Base-by-base conservation (phyloP, 2,888 invertebrate genomes). In the Aphodius granarius region DNA sequence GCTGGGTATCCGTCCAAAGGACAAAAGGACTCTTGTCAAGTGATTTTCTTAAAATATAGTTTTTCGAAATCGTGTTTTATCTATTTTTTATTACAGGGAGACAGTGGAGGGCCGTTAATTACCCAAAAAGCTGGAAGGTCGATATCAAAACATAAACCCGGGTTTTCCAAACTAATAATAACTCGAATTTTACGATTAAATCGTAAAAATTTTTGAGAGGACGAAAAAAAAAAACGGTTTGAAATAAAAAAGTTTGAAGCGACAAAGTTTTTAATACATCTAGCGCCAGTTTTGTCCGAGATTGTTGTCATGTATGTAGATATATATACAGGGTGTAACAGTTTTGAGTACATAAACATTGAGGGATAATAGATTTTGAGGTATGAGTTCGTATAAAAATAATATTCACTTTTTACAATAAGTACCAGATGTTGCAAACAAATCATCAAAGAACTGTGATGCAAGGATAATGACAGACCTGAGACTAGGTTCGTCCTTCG, bases 1-100 rank as follows among this genome's bases (percentile, higher is more conserved):
- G 96, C 96, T 6, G 96, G 96, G 96, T n/a, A n/a, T n/a, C n/a
- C n/a, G n/a, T n/a, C n/a, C 15, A 91, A 91, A 78, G 94, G 94
- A 2, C 91, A 91, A 5, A 93, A 94, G 83, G 96, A 96, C 86
- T 95, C 95, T 0, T 96, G 96, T 82, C 96, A 96, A 87, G n/a
- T n/a, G n/a, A n/a, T n/a, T n/a, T n/a, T n/a, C n/a, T n/a, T n/a
- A n/a, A n/a, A n/a, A n/a, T n/a, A n/a, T n/a, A n/a, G n/a, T n/a
- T n/a, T n/a, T n/a, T n/a, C n/a, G n/a, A n/a, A n/a, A n/a, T n/a
- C n/a, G n/a, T n/a, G n/a, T n/a, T n/a, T n/a, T n/a, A n/a, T n/a
- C n/a, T n/a, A n/a, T n/a, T n/a, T n/a, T n/a, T n/a, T n/a, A n/a
- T n/a, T n/a, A n/a, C n/a, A n/a, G n/a, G 96, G 96, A 0, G 96